A percentile compares a stretch with the other conserved stretches of the same genome.
Conservation (phyloP, 2,113 vertebrate species). For the Oreochromis tanganicae region DNA sequence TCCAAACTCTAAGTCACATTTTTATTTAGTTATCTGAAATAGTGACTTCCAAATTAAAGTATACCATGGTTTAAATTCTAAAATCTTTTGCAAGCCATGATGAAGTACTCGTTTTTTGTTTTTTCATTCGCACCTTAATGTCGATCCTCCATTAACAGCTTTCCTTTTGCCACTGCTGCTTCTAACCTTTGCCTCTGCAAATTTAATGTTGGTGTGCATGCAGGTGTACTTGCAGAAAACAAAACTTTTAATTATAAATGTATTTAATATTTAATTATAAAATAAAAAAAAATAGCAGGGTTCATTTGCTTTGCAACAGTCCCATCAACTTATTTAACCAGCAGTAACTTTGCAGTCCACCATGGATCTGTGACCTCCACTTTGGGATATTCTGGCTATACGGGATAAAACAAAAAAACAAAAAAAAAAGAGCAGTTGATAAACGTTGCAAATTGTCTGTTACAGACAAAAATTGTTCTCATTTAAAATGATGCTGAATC, state of each 20-base stretch:
- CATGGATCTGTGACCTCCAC: neutral
- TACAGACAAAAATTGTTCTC: neutral
- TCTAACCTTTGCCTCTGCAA: neutral
- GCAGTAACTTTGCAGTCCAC: neutral
- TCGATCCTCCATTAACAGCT: neutral
- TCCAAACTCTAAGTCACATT: neutral
- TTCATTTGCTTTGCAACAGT: neutral
- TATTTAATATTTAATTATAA: too few species aligned
- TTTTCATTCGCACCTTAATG: neutral
- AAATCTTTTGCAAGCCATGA: neutral
- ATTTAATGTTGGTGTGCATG: too few species aligned
- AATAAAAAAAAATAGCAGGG: neutral
- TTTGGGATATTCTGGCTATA: neutral
- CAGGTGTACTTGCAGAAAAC: too few species aligned
- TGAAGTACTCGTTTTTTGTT: neutral
- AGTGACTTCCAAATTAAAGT: neutral
- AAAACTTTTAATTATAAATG: too few species aligned
- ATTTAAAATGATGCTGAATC: neutral
- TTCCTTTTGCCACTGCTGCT: neutral
- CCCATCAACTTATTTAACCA: neutral
- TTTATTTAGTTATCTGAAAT: neutral
- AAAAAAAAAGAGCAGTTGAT: neutral
- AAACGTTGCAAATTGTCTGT: neutral
- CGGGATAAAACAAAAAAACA: accelerated
- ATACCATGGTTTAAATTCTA: neutral